Conservation (phyloP, 2,113 vertebrate species). For the Heterochromis multidens region DNA sequence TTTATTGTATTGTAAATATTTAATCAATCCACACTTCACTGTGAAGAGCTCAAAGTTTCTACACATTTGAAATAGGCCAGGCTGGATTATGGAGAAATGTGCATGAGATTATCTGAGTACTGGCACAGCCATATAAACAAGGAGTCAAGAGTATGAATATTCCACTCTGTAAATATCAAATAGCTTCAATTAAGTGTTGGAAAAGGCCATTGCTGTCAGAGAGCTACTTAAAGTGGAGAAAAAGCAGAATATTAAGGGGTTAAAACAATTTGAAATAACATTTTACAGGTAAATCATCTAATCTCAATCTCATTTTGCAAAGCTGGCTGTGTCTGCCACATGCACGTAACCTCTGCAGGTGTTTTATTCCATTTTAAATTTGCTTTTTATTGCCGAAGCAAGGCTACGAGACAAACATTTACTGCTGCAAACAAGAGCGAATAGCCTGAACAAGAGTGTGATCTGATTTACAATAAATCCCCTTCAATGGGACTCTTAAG, state of each 20-base stretch:
- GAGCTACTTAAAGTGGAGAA: accelerated
- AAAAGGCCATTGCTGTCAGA: neutral
- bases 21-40: too few species aligned
- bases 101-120: neutral
- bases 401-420: neutral
- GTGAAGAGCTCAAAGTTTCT: neutral
- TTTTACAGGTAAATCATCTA: neutral
- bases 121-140: neutral
- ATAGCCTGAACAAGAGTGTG: neutral
- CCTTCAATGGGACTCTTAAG: neutral
- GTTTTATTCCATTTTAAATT: neutral
- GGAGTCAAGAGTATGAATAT: neutral
- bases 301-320: neutral
- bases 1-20: neutral
- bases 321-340: neutral
- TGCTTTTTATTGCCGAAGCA: neutral
- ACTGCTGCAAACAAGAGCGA: neutral
- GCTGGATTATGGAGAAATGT: neutral
- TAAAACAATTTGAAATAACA: neutral
- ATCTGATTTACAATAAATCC: slow-evolving; percentile 8
- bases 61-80: neutral
- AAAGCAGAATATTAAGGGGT: neutral
- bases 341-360: neutral
- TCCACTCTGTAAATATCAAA: neutral
- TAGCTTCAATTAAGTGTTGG: neutral